Percentiles rank a stretch among this genome's conserved stretches.
These are phyloP conservation scores for Galleria mellonella DNA, from an alignment of 1,140 invertebrate species.

Conservation along the genomic window DNA sequence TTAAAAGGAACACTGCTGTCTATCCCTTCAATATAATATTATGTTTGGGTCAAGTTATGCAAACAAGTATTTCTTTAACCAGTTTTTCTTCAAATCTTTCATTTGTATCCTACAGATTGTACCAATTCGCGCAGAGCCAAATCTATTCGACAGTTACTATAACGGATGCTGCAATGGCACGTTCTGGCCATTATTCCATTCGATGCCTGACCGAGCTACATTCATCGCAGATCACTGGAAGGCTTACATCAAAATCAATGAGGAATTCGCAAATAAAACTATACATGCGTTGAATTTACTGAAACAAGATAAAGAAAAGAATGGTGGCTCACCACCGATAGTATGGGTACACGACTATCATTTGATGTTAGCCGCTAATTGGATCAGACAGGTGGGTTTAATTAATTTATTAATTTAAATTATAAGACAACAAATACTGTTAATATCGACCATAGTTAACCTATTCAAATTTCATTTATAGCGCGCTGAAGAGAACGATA, in stretches of 20 bases:
- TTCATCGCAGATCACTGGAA: slow-evolving; percentile 89
- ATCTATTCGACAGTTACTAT: slow-evolving; percentile 89
- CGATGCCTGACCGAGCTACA: slow-evolving; percentile 87
- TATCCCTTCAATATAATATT: too few relatives aligned
- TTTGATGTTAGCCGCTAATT: slow-evolving; percentile 91
- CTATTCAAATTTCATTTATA: slow-evolving; percentile 47
- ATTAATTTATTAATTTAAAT: too few relatives aligned
- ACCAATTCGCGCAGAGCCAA: slow-evolving; percentile 83
- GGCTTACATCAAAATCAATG: slow-evolving; percentile 87
- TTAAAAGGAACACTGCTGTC: too few relatives aligned
- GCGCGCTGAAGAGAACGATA: slow-evolving; percentile 84
- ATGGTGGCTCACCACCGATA: slow-evolving; percentile 78
- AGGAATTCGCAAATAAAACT: slow-evolving; percentile 87
- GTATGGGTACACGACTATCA: slow-evolving; percentile 96
- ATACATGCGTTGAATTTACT: slow-evolving; percentile 82
- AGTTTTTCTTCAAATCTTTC: too few relatives aligned
- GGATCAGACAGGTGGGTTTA: slow-evolving; percentile 82
- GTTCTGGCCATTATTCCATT: slow-evolving; percentile 94
- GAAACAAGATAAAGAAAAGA: slow-evolving; percentile 75
- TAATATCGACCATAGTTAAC: too few relatives aligned
- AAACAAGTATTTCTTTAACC: too few relatives aligned
- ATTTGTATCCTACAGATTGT: slow-evolving; percentile 79
- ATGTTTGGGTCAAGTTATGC: too few relatives aligned
- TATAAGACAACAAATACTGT: too few relatives aligned
- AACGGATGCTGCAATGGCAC: slow-evolving; percentile 94